Conservation (phyloP, 37 sponge, comb jelly and placozoan genomes). For the Geodia barretti region DNA sequence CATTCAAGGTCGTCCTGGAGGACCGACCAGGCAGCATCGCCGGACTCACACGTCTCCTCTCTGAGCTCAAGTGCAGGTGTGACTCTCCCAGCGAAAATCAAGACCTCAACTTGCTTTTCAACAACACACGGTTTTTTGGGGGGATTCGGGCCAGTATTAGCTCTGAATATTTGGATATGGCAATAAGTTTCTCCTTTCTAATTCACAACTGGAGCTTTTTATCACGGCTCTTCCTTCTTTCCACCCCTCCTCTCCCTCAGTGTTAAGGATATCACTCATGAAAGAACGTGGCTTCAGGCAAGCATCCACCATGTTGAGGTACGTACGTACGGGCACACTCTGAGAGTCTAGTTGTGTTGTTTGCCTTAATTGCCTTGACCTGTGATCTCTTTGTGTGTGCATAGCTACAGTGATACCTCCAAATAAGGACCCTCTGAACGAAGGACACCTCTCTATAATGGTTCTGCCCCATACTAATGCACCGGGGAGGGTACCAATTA, state of each 20-base stretch:
- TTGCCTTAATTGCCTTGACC: too few species aligned
- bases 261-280: conserved; percentile 83
- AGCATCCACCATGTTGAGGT: conserved; percentile 83
- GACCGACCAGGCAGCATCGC: conserved; percentile 80
- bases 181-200: too few species aligned
- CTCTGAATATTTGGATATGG: not conserved
- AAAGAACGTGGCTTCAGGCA: conserved; percentile 84
- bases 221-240: not conserved
- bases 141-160: not conserved
- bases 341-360: too few species aligned
- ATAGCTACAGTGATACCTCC: too few species aligned
- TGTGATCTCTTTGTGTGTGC: too few species aligned
- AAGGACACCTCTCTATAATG: too few species aligned
- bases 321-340: too few species aligned
- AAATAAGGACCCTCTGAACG: too few species aligned
- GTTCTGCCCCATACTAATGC: not conserved
- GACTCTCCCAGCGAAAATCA: not conserved
- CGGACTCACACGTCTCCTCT: conserved; percentile 47
- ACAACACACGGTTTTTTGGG: not conserved
- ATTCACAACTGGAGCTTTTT: too few species aligned
- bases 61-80: conserved; percentile 55
- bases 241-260: not conserved
- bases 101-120: not conserved
- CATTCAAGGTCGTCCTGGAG: conserved; percentile 55
- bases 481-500: too few species aligned